Evolutionary conservation across 2,888 invertebrate genomes (phyloP).

Genomic region (Acleris cristana): DNA sequence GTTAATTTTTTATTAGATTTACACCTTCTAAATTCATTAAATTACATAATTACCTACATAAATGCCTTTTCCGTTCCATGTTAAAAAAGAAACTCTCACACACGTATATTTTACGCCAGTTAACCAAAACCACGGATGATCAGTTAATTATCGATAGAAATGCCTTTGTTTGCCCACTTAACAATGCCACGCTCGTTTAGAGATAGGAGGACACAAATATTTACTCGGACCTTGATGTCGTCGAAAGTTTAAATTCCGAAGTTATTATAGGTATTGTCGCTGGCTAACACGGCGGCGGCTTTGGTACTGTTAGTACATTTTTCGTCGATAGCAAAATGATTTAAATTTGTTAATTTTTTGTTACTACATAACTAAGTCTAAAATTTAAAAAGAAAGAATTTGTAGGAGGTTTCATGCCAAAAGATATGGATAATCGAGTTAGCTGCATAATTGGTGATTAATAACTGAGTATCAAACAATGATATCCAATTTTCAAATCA

Average conservation of each 20-base stretch:
- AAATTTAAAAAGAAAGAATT: no score
- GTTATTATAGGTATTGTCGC: neutral
- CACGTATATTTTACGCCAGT: conserved; percentile 7
- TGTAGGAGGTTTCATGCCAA: no score
- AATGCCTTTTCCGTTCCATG: neutral
- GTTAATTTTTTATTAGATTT: no score
- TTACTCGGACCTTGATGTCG: conserved; percentile 21
- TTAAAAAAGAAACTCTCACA: conserved; percentile 45
- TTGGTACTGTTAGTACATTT: no score
- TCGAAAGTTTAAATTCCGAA: conserved; percentile 3
- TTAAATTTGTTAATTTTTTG: no score
- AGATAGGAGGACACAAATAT: conserved; percentile 12
- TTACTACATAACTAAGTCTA: no score
- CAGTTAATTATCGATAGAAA: conserved; percentile 21
- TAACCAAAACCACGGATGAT: conserved; percentile 4
- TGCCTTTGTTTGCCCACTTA: conserved; percentile 25
- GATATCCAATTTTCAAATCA: conserved; percentile 39
- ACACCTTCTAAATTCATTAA: no score
- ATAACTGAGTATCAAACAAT: conserved; percentile 34
- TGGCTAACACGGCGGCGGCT: no score
- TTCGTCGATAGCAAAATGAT: no score
- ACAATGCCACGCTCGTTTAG: conserved; percentile 19
- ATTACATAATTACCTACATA: no score
- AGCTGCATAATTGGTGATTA: conserved; percentile 14
- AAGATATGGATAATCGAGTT: neutral